Evolutionary conservation across 1,140 invertebrate genomes (phyloP).

Genomic region (Littorina saxatilis): DNA sequence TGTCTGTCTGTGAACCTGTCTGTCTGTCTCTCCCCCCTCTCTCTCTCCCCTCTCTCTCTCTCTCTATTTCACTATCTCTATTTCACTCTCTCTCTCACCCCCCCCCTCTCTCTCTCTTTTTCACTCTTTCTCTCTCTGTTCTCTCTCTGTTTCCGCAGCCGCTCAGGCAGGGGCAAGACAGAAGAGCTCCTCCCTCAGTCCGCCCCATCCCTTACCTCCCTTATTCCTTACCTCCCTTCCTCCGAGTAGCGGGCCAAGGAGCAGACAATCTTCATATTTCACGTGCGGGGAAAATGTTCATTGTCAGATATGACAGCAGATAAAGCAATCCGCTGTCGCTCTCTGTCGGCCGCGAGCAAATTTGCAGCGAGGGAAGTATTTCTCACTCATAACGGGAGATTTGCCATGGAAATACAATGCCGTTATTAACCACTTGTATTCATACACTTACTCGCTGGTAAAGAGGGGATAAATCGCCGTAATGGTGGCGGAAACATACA

Average conservation of each 20-base stretch:
- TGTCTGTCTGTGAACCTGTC: too few species aligned
- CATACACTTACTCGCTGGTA: constrained; percentile 31
- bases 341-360: constrained; percentile 37
- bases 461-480: constrained; percentile 1
- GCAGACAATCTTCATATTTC: constrained; percentile 50
- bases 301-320: constrained; percentile 46
- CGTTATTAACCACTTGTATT: constrained; percentile 38
- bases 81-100: neutral
- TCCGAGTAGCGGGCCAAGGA: neutral
- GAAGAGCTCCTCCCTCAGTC: neutral
- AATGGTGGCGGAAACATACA: constrained; percentile 11
- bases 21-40: too few species aligned
- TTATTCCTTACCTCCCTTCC: neutral
- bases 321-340: constrained; percentile 41
- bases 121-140: neutral
- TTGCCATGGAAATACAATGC: constrained; percentile 34
- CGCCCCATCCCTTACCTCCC: neutral
- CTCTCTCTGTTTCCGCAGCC: neutral
- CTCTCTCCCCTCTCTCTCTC: neutral
- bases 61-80: neutral
- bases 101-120: neutral
- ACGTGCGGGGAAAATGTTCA: constrained; percentile 43
- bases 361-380: constrained; percentile 38
- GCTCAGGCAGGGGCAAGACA: too few species aligned
- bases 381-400: constrained; percentile 38